Evolutionary conservation across 2,797 vertebrate species (phyloP).

Genomic region (Enteromius radiatus): DNA sequence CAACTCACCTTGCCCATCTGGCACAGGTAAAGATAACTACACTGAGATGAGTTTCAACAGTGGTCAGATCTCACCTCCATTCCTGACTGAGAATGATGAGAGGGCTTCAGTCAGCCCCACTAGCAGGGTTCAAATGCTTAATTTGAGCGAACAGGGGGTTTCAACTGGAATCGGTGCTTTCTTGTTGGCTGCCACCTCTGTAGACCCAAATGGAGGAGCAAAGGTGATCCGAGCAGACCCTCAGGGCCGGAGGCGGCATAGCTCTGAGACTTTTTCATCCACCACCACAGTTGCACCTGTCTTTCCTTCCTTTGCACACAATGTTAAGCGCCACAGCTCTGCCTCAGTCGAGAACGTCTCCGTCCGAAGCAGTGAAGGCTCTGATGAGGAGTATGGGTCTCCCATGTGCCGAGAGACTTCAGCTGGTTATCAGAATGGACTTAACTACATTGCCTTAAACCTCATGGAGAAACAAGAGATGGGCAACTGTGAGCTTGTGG

Average conservation of each 20-base stretch:
- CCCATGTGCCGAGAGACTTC: slow-evolving; percentile 95
- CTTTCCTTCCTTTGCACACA: slow-evolving; percentile 93
- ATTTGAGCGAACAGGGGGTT: slow-evolving; percentile 75
- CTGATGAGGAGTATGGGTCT: slow-evolving; percentile 79
- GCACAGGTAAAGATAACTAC: slow-evolving; percentile 83
- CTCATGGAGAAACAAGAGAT: slow-evolving; percentile 85
- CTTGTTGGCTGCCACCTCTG: slow-evolving; percentile 75
- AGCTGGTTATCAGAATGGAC: slow-evolving; percentile 92
- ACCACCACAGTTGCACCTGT: slow-evolving; percentile 97
- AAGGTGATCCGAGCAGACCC: slow-evolving; percentile 95
- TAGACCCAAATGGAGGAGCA: slow-evolving; percentile 89
- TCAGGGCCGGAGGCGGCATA: slow-evolving; percentile 93
- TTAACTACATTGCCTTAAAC: slow-evolving; percentile 97
- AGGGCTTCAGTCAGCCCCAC: slow-evolving; percentile 78
- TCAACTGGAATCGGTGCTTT: slow-evolving; percentile 84
- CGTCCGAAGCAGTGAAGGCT: slow-evolving; percentile 83
- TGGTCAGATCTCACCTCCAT: slow-evolving; percentile 74
- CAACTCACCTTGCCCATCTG: slow-evolving; percentile 67
- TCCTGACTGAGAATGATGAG: slow-evolving; percentile 76
- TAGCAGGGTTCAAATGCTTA: slow-evolving; percentile 84
- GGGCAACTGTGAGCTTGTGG: slow-evolving; percentile 76
- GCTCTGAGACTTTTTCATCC: slow-evolving; percentile 96
- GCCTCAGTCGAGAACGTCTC: slow-evolving; percentile 96
- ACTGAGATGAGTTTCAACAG: slow-evolving; percentile 89
- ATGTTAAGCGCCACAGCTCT: slow-evolving; percentile 91